Percentiles rank a stretch among this genome's conserved stretches.
These are phyloP conservation scores for Agapornis roseicollis DNA, from an alignment of 2,113 vertebrate genomes.

Conservation along the genomic window DNA sequence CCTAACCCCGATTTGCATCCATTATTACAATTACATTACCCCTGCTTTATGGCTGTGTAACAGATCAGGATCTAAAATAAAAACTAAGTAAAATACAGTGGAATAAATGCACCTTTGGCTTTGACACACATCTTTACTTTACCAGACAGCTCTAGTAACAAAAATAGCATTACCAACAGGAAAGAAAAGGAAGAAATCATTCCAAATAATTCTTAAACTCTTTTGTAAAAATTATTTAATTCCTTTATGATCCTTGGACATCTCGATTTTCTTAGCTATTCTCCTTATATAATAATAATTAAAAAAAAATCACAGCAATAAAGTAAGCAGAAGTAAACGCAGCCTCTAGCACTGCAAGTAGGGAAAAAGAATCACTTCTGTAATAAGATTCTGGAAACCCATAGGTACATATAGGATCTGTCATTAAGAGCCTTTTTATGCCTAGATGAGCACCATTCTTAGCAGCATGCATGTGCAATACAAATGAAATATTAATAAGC, in stretches of 20 bases:
- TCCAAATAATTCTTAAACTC: background rate
- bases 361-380: background rate
- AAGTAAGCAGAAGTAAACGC: background rate
- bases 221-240: background rate
- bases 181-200: background rate
- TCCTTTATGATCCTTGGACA: background rate
- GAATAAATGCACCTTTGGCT: background rate
- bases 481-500: conserved; percentile 28
- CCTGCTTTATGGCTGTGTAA: background rate
- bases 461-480: background rate
- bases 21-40: background rate
- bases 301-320: background rate
- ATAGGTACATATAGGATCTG: background rate
- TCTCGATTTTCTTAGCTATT: background rate
- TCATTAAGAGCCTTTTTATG: background rate
- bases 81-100: background rate
- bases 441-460: background rate
- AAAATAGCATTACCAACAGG: background rate
- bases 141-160: background rate
- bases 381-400: background rate
- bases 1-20: background rate
- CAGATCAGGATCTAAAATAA: background rate
- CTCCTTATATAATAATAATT: background rate
- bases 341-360: background rate
- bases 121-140: background rate